Conservation (phyloP, 2,113 vertebrate genomes). For the Apus apus region DNA sequence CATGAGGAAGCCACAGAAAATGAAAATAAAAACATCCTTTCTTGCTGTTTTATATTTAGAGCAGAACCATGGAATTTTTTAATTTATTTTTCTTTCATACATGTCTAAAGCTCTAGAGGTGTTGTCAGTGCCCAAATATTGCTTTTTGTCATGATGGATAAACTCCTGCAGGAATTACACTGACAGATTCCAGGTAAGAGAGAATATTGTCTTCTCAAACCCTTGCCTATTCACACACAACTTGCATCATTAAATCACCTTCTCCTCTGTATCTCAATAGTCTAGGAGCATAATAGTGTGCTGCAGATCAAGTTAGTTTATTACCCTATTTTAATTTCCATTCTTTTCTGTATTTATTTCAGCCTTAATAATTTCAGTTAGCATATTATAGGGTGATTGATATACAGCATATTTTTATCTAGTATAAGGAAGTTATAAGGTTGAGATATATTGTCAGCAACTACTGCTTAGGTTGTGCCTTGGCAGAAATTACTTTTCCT, state of each 20-base stretch:
- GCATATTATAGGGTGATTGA: neutral
- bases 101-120: neutral
- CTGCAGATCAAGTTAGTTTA: neutral
- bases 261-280: neutral
- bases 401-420: neutral
- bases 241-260: neutral
- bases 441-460: neutral
- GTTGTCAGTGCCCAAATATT: neutral
- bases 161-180: neutral
- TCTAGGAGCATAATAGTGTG: neutral
- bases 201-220: neutral
- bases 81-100: neutral
- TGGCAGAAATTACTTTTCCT: neutral
- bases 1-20: neutral
- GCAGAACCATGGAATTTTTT: neutral
- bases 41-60: neutral
- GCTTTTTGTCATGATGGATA: neutral
- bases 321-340: neutral
- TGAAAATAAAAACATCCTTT: neutral
- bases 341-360: neutral
- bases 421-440: neutral
- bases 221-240: neutral
- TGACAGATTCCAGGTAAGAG: neutral
- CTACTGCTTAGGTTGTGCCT: neutral
- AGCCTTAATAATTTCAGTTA: neutral